phyloP scores from a whole-genome alignment of 1,140 invertebrate species.

The Magallana angulata region DNA sequence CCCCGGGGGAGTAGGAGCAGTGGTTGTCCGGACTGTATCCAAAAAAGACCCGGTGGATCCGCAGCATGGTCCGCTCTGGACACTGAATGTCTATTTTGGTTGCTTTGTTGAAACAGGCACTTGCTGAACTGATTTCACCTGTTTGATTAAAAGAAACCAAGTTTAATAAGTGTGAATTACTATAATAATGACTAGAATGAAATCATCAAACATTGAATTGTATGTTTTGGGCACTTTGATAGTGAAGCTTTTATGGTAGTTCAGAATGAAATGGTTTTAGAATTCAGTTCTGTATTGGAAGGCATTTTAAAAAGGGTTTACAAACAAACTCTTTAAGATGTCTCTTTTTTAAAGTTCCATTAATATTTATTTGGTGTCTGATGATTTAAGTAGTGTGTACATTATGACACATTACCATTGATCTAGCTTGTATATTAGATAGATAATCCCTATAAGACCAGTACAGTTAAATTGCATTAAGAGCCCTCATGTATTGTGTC shows the following conservation, averaged over 20 bases:
- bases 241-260: background rate
- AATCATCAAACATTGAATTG: too few species aligned
- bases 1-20: constrained; percentile 65
- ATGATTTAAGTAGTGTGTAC: background rate
- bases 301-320: background rate
- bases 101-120: constrained; percentile 66
- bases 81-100: constrained; percentile 68
- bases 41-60: constrained; percentile 69
- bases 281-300: background rate
- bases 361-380: background rate
- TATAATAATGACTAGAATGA: background rate
- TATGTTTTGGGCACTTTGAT: background rate
- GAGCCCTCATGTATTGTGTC: background rate
- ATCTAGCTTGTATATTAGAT: constrained; percentile 12
- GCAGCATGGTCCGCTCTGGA: constrained; percentile 68
- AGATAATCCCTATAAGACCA: background rate
- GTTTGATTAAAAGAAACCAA: constrained; percentile 39
- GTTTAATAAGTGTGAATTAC: constrained; percentile 28
- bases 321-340: background rate
- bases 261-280: background rate
- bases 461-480: background rate
- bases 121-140: constrained; percentile 61
- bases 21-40: constrained; percentile 66
- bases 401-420: constrained; percentile 24
- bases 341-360: background rate